Evolutionary conservation across 2,113 vertebrate species (phyloP).

Genomic region (Turdus rufiventris): DNA sequence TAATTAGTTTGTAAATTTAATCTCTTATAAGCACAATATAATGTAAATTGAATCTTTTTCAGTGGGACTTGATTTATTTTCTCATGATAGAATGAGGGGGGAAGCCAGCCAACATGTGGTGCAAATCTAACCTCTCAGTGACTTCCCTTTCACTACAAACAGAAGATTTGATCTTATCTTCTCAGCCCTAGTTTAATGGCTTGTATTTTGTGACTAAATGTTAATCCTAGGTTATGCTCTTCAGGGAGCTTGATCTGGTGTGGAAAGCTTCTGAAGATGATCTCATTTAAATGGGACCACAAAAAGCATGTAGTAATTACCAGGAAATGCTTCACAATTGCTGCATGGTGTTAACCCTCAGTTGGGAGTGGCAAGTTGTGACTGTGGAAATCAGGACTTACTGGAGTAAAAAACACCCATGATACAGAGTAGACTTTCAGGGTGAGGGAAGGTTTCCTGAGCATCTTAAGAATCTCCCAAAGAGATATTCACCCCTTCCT

Average conservation of each 20-base stretch:
- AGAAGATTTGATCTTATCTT: not conserved
- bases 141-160: not conserved
- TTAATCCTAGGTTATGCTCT: not conserved
- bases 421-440: not conserved
- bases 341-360: not conserved
- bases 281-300: not conserved
- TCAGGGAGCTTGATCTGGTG: not conserved
- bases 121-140: not conserved
- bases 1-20: not conserved
- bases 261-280: not conserved
- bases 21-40: not conserved
- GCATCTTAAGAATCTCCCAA: not conserved
- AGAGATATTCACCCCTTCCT: not conserved
- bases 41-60: not conserved
- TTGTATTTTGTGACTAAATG: not conserved
- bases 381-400: not conserved
- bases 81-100: not conserved
- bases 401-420: rapidly evolving
- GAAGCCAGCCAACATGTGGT: not conserved
- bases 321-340: not conserved
- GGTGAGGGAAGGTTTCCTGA: not conserved
- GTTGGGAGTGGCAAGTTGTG: not conserved
- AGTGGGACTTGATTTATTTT: not conserved
- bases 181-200: not conserved
- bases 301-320: not conserved